Conservation (phyloP, 2,888 invertebrate species). For the Drosophila greeni region DNA sequence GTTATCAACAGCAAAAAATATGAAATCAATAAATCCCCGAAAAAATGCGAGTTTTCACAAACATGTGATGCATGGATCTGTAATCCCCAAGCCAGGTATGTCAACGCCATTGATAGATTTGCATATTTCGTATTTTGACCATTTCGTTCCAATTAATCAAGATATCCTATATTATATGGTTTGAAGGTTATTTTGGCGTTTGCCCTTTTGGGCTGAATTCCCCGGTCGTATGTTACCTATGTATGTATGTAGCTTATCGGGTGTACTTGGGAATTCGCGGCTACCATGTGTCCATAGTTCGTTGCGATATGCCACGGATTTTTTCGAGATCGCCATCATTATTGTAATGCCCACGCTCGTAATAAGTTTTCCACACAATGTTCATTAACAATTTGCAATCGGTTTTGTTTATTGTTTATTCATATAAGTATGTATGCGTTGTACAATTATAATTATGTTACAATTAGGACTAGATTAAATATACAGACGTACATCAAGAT, state of each 20-base stretch:
- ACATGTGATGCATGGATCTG: conserved; percentile 55
- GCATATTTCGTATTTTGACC: conserved; percentile 20
- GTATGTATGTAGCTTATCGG: conserved; percentile 20
- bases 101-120: conserved; percentile 45
- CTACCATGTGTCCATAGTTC: conserved; percentile 4
- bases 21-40: conserved; percentile 35
- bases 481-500: conserved; percentile 60
- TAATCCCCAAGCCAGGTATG: conserved; percentile 46
- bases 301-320: conserved; percentile 5
- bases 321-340: neutral
- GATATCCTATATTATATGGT: conserved; percentile 12
- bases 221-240: conserved; percentile 2
- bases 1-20: conserved; percentile 40
- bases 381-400: conserved; percentile 45
- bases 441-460: conserved; percentile 69
- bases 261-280: neutral
- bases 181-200: conserved; percentile 3
- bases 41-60: conserved; percentile 29
- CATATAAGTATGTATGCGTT: conserved; percentile 36
- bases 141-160: conserved; percentile 32
- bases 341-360: conserved; percentile 9
- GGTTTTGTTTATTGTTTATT: conserved; percentile 56
- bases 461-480: conserved; percentile 69
- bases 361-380: conserved; percentile 16
- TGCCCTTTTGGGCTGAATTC: conserved; percentile 10